Base-by-base conservation (phyloP, 1,140 invertebrate genomes). In the Drosophila varians region DNA sequence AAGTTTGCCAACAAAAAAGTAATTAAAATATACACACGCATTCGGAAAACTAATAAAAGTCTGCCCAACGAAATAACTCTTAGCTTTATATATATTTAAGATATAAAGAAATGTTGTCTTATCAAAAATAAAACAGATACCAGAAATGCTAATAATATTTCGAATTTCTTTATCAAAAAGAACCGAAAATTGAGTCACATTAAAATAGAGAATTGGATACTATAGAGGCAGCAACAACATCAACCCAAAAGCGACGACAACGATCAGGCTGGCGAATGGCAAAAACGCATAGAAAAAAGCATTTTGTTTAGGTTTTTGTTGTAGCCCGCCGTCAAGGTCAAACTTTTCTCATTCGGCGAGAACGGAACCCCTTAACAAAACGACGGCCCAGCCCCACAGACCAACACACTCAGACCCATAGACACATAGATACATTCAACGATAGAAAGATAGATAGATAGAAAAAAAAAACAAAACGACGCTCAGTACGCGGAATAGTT, bases 271-370 rank as follows among this genome's bases (percentile, higher is more conserved):
- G 31, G 66, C 45, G 53, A 62, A 72, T 28, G 48, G 49, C 45
- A 77, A 70, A 65, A 82, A 61, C 77, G 64, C 76, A 78, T 60
- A 64, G 58, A 38, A 55, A 71, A 74, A 69, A 69, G 42, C 43
- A 69, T 25, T 69, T 71, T 25, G 65, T 38, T 71, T 54, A 40
- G 34, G 49, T 60, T 12, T 77, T 70, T 68, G 48, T 70, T 74
- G 47, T 49, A 62, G 55, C 46, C 60, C 61, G 60, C 58, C 23
- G 46, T 87, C 82, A 86, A 86, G 82, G 82, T 86, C 82, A 86
- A 87, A 87, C 82, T 86, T 87, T 86, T 86, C 80, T 87, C 82
- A 86, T 86, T 70, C 64, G 45, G 49, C 64, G 61, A 66, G 56
- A 72, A 74, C 75, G 53, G 73, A 84, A 80, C 80, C 80, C 79